Base-by-base conservation (phyloP, 2,797 vertebrate genomes). In the Ptychadena robeensis region DNA sequence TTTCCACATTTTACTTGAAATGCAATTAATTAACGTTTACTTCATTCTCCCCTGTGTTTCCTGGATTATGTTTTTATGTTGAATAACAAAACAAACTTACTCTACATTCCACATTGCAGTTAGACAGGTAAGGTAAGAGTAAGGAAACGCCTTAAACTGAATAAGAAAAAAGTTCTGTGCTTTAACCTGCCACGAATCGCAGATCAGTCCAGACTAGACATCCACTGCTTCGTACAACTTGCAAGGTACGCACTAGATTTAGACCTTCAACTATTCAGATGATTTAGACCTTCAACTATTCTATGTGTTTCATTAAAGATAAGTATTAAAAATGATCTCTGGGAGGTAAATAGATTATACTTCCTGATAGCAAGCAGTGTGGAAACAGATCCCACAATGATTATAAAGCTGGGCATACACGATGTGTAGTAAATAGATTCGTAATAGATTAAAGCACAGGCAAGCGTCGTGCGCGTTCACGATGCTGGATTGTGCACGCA, bases 81-180 rank as follows among this genome's bases (percentile, higher is more conserved):
- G 90, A 88, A 0, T 0, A 72, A 28, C 34, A 32, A 85, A 48
- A 37, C 15, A 37, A 34, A 78, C 15, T 80, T 63, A 71, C 70
- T 8, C 31, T 27, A 66, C 11, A 31, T 1, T 81, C 71, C 77
- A 14, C 40, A 69, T n/a, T 44, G 86, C 35, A 11, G 89, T 85
- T 37, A 0, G 77, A 90, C 90, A 89, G 89, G 91, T 90, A 91
- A 90, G 85, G 89, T 84, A 89, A 91, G 90, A 73, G 66, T 32
- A 85, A 37, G 88, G 87, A 67, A 85, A 87, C 88, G 88, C 90
- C 89, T 87, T 82, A 61, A 82, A n/a, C 85, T 81, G 66, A n/a
- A 67, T 34, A 63, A 65, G 81, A 73, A 71, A 25, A 61, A 76
- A 70, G 53, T 32, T 44, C 59, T 32, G 34, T 59, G 15, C 31